A percentile compares a stretch with the other conserved stretches of the same genome.
These are phyloP conservation scores for Lasius platythorax DNA, from an alignment of 2,888 invertebrate species.

Conservation along the genomic window DNA sequence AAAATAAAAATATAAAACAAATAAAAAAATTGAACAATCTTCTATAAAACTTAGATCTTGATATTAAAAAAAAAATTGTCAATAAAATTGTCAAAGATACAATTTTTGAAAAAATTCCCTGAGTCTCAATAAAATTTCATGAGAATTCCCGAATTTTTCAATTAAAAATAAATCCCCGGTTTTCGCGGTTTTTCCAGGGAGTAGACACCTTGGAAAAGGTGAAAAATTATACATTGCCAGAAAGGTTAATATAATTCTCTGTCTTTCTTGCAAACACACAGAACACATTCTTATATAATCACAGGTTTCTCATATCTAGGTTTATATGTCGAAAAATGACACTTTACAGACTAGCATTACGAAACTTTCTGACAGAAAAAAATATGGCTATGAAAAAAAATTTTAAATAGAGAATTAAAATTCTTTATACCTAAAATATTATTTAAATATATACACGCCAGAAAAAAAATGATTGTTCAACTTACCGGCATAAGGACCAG, in stretches of 20 bases:
- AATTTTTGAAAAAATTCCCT: too few relatives aligned
- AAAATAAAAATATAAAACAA: too few relatives aligned
- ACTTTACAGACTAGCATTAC: background rate
- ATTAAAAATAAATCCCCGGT: too few relatives aligned
- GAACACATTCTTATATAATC: background rate
- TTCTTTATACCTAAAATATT: background rate
- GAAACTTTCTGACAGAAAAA: background rate
- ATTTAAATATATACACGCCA: background rate
- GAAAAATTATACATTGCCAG: too few relatives aligned
- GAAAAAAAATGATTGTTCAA: slow-evolving; percentile 47
- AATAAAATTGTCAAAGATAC: too few relatives aligned
- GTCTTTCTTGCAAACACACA: background rate
- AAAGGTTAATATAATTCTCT: background rate
- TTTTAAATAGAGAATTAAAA: background rate
- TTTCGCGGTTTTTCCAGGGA: too few relatives aligned
- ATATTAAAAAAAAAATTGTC: too few relatives aligned
- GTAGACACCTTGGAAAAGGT: too few relatives aligned
- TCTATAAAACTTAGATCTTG: too few relatives aligned
- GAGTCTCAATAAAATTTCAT: too few relatives aligned
- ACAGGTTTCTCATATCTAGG: background rate
- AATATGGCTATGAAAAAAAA: background rate
- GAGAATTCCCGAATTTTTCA: too few relatives aligned
- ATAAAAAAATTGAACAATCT: too few relatives aligned
- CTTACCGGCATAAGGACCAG: slow-evolving; percentile 87
- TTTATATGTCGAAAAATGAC: background rate